Conservation (phyloP, 2,113 vertebrate genomes). For the Campylomormyrus tamandua region DNA sequence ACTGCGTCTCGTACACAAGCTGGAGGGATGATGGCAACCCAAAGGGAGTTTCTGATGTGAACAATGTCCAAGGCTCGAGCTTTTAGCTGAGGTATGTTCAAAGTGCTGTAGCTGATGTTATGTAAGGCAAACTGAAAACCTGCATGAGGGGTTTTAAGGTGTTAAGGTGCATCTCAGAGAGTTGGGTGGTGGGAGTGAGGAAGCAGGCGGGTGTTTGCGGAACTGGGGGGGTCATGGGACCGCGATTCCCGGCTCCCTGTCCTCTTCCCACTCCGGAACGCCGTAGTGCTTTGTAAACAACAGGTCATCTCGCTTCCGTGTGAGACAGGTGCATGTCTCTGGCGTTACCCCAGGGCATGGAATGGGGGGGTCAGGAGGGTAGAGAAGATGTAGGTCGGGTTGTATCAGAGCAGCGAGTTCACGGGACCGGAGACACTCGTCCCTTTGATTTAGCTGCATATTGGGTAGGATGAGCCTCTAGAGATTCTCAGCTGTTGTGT, state of each 20-base stretch:
- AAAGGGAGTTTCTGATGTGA: not conserved
- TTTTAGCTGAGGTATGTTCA: not conserved
- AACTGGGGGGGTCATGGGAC: not conserved
- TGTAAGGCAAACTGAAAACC: not conserved
- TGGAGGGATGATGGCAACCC: not conserved
- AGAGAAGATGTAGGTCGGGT: not conserved
- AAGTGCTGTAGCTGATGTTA: not conserved
- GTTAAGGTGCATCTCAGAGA: not conserved
- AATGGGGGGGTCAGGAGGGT: not conserved
- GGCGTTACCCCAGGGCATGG: not conserved
- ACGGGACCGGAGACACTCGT: not conserved
- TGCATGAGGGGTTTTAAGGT: not conserved
- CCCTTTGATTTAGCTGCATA: not conserved
- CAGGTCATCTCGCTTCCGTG: not conserved
- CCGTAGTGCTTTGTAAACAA: not conserved
- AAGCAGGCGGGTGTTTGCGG: not conserved
- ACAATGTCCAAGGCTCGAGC: not conserved
- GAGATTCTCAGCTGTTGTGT: slow-evolving; percentile 12
- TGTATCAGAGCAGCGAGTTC: not conserved
- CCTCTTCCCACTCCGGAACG: not conserved
- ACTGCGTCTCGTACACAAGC: not conserved
- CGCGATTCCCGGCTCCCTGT: not conserved
- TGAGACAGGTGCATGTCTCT: not conserved
- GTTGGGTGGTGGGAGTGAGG: not conserved
- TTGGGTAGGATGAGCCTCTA: not conserved